These are phyloP conservation scores for Rutpela maculata DNA, from an alignment of 2,888 invertebrate genomes.

Conservation along the genomic window DNA sequence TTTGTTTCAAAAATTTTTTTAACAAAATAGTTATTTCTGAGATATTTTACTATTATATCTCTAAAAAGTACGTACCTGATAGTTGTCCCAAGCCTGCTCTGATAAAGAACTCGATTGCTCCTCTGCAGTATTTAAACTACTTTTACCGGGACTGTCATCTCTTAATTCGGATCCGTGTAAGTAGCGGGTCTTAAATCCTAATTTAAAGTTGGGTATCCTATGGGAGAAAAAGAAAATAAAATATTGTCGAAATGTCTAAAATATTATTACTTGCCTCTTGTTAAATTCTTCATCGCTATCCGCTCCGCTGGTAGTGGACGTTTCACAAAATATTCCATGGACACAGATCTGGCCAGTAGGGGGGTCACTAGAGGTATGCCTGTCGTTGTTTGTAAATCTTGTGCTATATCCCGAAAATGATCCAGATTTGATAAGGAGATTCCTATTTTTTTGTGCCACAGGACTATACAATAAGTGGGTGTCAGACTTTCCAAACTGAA, in stretches of 20 bases:
- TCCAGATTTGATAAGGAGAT: constrained; percentile 81
- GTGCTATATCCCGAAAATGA: constrained; percentile 81
- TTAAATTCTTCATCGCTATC: constrained; percentile 81
- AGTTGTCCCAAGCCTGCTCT: constrained; percentile 96
- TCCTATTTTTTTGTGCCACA: constrained; percentile 54
- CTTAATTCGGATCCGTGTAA: constrained; percentile 69
- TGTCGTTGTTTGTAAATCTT: constrained; percentile 73
- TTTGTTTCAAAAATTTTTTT: too few species aligned
- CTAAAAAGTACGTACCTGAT: constrained; percentile 81
- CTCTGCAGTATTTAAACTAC: constrained; percentile 80
- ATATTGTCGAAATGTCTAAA: not conserved
- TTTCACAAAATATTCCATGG: constrained; percentile 74
- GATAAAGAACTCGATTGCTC: constrained; percentile 90
- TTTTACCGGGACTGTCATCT: constrained; percentile 73
- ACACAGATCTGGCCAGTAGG: constrained; percentile 72
- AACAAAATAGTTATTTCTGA: too few species aligned
- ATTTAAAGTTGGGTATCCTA: constrained; percentile 79
- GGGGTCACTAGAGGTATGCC: constrained; percentile 80
- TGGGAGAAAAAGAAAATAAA: constrained; percentile 35
- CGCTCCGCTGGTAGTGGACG: constrained; percentile 80
- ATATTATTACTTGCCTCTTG: constrained; percentile 64
- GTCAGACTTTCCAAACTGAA: constrained; percentile 65
- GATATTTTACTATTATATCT: too few species aligned
- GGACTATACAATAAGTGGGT: constrained; percentile 59
- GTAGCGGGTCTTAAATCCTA: constrained; percentile 76